These are phyloP conservation scores for Neoscelio sp. DNA, from an alignment of 2,888 invertebrate genomes.

Conservation along the genomic window DNA sequence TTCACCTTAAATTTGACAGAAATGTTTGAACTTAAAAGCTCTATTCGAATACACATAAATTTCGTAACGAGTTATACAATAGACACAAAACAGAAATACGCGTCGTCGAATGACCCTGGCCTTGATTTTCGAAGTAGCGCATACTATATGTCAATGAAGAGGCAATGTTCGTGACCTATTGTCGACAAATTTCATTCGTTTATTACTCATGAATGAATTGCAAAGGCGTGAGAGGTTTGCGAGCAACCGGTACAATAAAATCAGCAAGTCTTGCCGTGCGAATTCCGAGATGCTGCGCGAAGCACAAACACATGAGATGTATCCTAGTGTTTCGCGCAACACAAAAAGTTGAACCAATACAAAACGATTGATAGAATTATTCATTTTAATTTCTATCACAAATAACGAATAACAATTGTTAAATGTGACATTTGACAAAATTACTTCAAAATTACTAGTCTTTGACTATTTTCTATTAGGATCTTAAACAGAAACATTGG, in stretches of 20 bases:
- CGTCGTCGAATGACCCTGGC: slow-evolving; percentile 42
- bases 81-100: slow-evolving; percentile 21
- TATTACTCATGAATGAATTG: slow-evolving; percentile 24
- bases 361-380: neutral
- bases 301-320: slow-evolving; percentile 3
- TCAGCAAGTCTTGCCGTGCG: slow-evolving; percentile 1
- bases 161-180: slow-evolving; percentile 45
- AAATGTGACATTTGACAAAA: no score
- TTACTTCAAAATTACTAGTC: no score
- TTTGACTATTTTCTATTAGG: no score
- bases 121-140: slow-evolving; percentile 45
- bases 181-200: slow-evolving; percentile 45
- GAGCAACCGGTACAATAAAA: neutral
- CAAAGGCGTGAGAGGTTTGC: neutral
- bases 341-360: neutral
- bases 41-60: neutral
- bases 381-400: no score
- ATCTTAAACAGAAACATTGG: no score
- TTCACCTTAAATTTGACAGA: no score
- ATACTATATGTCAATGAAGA: slow-evolving; percentile 20
- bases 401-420: no score
- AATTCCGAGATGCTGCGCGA: neutral
- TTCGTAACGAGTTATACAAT: slow-evolving; percentile 13
- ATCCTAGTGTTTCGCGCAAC: no score
- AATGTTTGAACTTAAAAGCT: neutral